Conservation (phyloP, 2,113 vertebrate species). For the Fukomys damarensis region DNA sequence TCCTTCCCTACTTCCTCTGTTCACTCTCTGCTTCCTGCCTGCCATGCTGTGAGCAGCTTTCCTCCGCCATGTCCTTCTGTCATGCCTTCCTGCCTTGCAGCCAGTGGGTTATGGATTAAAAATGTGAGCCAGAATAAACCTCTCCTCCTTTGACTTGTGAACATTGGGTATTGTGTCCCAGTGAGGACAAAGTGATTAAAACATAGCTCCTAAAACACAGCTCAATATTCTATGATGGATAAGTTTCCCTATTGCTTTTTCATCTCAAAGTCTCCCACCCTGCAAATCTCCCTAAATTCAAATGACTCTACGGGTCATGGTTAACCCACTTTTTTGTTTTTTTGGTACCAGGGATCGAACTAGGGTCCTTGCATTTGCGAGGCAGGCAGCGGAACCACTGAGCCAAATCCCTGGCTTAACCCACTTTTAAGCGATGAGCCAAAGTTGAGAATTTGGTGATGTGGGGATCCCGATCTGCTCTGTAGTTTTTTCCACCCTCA, state of each 20-base stretch:
- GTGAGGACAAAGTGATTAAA: not conserved
- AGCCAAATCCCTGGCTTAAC: no score
- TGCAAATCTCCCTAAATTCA: not conserved
- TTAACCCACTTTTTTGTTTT: not conserved
- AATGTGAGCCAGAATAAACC: not conserved
- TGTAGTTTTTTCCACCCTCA: rapidly evolving
- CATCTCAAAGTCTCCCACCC: not conserved
- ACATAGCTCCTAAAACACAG: not conserved
- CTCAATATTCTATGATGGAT: rapidly evolving
- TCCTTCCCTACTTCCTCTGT: not conserved
- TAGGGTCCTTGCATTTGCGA: no score
- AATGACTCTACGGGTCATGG: not conserved
- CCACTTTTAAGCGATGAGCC: no score
- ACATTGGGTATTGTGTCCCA: not conserved
- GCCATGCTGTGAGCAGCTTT: not conserved
- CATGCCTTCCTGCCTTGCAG: not conserved
- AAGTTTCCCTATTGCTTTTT: not conserved
- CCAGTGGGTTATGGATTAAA: not conserved
- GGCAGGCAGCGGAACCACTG: no score
- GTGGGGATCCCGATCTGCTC: not conserved
- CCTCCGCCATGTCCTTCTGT: not conserved
- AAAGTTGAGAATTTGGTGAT: no score
- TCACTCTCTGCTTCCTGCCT: not conserved
- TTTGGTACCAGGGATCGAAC: no score
- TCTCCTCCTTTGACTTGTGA: not conserved